Percentiles rank a stretch among this genome's conserved stretches.
Conservation (phyloP, 2,888 invertebrate genomes). For the Sipha maydis region DNA sequence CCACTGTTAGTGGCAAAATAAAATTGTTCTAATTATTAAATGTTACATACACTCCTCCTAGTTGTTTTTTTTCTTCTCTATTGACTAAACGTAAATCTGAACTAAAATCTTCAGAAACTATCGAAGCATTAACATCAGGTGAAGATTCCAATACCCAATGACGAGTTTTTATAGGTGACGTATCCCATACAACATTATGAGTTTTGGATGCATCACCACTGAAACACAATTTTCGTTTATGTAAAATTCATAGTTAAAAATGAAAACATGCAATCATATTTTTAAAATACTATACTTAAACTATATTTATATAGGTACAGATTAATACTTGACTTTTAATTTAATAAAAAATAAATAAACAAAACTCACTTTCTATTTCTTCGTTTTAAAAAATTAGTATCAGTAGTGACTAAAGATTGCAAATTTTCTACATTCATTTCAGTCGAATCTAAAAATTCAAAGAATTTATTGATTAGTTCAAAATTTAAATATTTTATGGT, state of each 20-base stretch:
- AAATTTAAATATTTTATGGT: neutral
- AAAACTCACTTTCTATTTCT: conserved; percentile 58
- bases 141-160: conserved; percentile 61
- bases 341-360: neutral
- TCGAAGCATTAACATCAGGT: conserved; percentile 41
- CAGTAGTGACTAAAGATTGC: conserved; percentile 31
- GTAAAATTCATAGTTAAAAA: neutral
- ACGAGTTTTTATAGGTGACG: conserved; percentile 55
- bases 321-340: no score
- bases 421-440: conserved; percentile 50
- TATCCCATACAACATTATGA: conserved; percentile 58
- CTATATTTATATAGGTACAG: no score
- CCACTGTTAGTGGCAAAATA: neutral
- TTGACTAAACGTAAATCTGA: conserved; percentile 48
- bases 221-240: neutral
- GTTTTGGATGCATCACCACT: conserved; percentile 47
- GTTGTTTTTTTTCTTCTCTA: conserved; percentile 54
- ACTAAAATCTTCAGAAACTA: conserved; percentile 42
- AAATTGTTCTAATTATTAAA: neutral
- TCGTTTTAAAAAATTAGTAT: conserved; percentile 40
- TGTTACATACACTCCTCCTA: conserved; percentile 53
- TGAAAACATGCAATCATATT: neutral
- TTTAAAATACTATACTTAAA: no score
- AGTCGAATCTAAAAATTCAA: conserved; percentile 38
- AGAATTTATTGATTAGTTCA: neutral